Percentiles rank a stretch among this genome's conserved stretches.
phyloP scores from a whole-genome alignment of 1,140 invertebrate genomes.

The Cherax destructor region DNA sequence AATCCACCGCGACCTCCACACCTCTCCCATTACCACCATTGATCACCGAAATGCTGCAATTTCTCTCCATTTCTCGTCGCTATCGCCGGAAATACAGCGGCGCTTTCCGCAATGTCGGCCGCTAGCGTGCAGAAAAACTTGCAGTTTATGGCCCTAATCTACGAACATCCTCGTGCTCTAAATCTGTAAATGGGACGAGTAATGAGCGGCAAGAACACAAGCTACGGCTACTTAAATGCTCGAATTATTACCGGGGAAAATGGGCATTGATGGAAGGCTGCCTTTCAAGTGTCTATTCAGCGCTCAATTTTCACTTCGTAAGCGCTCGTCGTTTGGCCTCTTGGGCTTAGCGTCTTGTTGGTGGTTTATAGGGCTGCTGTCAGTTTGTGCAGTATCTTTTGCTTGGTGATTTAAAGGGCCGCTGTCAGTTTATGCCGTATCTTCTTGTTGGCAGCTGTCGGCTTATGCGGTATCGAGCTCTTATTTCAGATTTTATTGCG shows the following conservation, averaged over 20 bases:
- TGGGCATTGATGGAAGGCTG: not conserved
- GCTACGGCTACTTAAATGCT: not conserved
- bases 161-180: slow-evolving; percentile 5
- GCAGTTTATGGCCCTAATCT: slow-evolving; percentile 21
- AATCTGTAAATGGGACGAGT: not conserved
- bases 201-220: not conserved
- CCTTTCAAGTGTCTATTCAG: not conserved
- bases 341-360: no score
- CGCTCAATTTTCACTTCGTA: not conserved
- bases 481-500: no score
- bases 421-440: no score
- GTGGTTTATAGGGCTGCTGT: no score
- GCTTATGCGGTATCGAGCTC: no score
- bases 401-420: no score
- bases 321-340: no score
- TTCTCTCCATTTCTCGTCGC: slow-evolving; percentile 54
- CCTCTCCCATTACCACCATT: slow-evolving; percentile 34
- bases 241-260: not conserved
- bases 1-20: not conserved
- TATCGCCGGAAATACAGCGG: slow-evolving; percentile 49
- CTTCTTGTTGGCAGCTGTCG: no score
- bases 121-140: not conserved
- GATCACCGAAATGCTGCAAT: slow-evolving; percentile 43
- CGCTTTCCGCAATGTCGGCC: slow-evolving; percentile 13
- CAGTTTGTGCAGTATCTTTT: no score